A percentile compares a stretch with the other conserved stretches of the same genome.
phyloP scores from a whole-genome alignment of 2,888 invertebrate species.

The Notocelia uddmanniana region DNA sequence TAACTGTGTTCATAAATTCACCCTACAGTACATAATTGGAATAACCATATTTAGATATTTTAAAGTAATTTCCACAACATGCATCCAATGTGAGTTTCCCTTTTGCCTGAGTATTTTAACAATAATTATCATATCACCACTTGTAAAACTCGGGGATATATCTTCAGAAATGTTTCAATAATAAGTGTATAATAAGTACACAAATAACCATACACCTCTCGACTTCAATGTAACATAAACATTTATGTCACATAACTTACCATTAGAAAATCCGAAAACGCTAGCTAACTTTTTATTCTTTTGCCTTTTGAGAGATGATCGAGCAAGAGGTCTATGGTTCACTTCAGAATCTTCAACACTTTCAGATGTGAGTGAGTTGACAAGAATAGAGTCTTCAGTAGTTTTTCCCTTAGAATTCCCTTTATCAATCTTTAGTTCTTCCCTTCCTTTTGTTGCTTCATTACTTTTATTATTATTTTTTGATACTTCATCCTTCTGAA shows the following conservation, averaged over 20 bases:
- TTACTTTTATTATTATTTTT: conserved; percentile 30
- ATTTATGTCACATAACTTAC: conserved; percentile 64
- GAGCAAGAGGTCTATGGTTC: conserved; percentile 26
- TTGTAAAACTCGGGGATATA: neutral
- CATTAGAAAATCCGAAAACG: conserved; percentile 74
- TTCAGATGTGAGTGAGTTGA: conserved; percentile 64
- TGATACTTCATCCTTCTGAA: conserved; percentile 25
- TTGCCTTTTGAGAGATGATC: conserved; percentile 52
- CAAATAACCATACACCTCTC: conserved; percentile 24
- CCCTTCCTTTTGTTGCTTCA: conserved; percentile 33
- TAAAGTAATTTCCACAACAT: conserved; percentile 32
- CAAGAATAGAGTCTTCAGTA: conserved; percentile 55
- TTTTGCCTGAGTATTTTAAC: neutral
- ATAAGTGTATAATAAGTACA: conserved; percentile 21
- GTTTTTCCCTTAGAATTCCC: conserved; percentile 20
- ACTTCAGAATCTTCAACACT: conserved; percentile 44
- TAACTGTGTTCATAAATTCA: no score
- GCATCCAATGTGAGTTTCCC: conserved; percentile 39
- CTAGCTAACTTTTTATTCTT: conserved; percentile 66
- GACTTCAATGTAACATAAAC: conserved; percentile 34
- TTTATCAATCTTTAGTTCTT: conserved; percentile 20
- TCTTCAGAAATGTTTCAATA: neutral
- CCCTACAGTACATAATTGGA: neutral
- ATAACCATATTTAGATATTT: conserved; percentile 2
- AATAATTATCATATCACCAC: neutral